Evolutionary conservation across 2,797 vertebrate species (phyloP).

Genomic region (Fistularia commersonii): DNA sequence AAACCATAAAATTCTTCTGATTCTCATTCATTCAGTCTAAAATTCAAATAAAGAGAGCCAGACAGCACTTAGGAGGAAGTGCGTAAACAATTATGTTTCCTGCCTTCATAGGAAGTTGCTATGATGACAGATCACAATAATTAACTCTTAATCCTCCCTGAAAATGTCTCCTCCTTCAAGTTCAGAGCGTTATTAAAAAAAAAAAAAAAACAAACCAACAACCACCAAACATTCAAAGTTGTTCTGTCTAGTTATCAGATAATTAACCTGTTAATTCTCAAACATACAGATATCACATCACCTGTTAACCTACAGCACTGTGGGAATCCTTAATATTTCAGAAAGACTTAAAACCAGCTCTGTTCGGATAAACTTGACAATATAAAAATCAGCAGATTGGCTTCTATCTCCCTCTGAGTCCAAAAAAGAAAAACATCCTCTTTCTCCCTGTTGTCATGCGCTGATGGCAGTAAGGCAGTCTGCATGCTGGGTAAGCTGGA

Average conservation of each 20-base stretch:
- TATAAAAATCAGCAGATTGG: conserved; percentile 11
- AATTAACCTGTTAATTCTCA: conserved; percentile 12
- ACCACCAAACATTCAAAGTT: conserved; percentile 4
- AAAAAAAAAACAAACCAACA: conserved; percentile 14
- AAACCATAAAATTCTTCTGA: conserved; percentile 5
- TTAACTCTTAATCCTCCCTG: not conserved
- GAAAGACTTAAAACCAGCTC: conserved; percentile 16
- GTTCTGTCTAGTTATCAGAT: conserved; percentile 5
- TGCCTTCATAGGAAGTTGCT: too few relatives aligned
- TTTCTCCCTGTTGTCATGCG: conserved; percentile 12
- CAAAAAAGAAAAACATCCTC: conserved; percentile 1
- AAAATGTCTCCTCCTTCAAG: conserved; percentile 16
- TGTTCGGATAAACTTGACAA: conserved; percentile 15
- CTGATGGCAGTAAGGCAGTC: conserved; percentile 43
- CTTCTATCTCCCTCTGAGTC: conserved; percentile 3
- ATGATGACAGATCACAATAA: too few relatives aligned
- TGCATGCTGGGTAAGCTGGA: conserved; percentile 66
- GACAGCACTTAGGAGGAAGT: conserved; percentile 22
- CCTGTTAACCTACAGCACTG: conserved; percentile 16
- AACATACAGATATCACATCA: conserved; percentile 17
- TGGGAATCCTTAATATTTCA: conserved; percentile 8
- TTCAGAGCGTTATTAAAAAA: conserved; percentile 9
- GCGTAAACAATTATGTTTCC: conserved; percentile 51
- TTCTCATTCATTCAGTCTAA: conserved; percentile 25
- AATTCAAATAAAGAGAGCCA: conserved; percentile 18